A percentile compares a stretch with the other conserved stretches of the same genome.
These are phyloP conservation scores for Cephalotes varians DNA, from an alignment of 2,888 invertebrate species.

Conservation along the genomic window DNA sequence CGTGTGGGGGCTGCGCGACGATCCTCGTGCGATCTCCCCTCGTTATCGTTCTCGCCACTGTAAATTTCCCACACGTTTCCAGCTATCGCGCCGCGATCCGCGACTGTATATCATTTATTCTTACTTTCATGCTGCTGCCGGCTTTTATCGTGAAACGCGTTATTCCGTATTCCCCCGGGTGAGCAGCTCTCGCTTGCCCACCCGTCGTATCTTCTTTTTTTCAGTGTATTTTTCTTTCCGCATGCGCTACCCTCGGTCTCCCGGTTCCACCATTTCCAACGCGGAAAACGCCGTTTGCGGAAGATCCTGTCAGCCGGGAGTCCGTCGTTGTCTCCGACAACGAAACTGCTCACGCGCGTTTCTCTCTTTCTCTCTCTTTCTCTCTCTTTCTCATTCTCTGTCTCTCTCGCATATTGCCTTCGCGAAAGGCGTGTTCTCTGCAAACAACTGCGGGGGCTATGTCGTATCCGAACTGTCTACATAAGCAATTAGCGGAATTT, in stretches of 20 bases:
- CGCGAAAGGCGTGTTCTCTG: constrained; percentile 34
- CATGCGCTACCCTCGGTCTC: constrained; percentile 1
- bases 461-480: constrained; percentile 29
- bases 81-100: constrained; percentile 22
- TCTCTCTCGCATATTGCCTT: neutral
- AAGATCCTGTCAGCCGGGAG: constrained; percentile 17
- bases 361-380: constrained; percentile 5
- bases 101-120: constrained; percentile 49
- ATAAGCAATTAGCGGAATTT: constrained; percentile 48
- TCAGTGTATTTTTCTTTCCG: constrained; percentile 21
- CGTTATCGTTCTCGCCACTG: constrained; percentile 46
- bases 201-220: constrained; percentile 5
- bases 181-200: constrained; percentile 11
- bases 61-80: constrained; percentile 42
- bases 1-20: neutral
- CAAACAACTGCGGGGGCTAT: constrained; percentile 24
- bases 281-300: constrained; percentile 34
- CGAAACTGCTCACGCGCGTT: constrained; percentile 2
- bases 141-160: constrained; percentile 49
- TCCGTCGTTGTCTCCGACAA: constrained; percentile 36
- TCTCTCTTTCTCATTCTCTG: neutral
- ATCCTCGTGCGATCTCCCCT: constrained; percentile 19
- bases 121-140: constrained; percentile 28
- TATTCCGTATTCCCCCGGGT: constrained; percentile 31
- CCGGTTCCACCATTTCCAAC: constrained; percentile 8